phyloP scores from a whole-genome alignment of 64 coral and sea anemone genomes.

The Astreopora myriophthalma region DNA sequence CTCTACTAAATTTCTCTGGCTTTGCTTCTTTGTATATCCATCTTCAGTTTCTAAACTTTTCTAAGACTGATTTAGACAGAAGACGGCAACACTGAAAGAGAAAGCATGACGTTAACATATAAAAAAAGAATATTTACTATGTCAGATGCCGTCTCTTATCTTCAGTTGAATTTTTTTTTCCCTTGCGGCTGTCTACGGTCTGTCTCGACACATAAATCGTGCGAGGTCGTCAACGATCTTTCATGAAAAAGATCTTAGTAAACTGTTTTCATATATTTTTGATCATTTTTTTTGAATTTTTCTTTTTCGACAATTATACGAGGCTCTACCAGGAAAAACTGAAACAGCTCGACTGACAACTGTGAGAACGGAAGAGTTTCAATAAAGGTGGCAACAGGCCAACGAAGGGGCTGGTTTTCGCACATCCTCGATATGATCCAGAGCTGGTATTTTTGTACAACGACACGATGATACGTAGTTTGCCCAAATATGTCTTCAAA shows the following conservation, averaged over 20 bases:
- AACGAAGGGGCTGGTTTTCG: not conserved
- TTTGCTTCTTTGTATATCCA: too few relatives aligned
- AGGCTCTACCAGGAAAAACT: too few relatives aligned
- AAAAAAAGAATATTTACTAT: not conserved
- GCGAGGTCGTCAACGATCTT: not conserved
- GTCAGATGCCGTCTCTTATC: not conserved
- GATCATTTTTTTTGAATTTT: not conserved
- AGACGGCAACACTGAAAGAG: too few relatives aligned
- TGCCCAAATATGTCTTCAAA: not conserved
- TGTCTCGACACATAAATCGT: not conserved
- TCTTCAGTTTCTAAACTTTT: too few relatives aligned
- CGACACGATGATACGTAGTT: too few relatives aligned
- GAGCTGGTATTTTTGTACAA: not conserved
- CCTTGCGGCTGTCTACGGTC: not conserved
- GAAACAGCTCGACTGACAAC: not conserved
- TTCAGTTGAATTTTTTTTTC: not conserved
- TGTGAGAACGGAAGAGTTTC: not conserved
- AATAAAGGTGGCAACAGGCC: conserved; percentile 8
- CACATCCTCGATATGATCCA: not conserved
- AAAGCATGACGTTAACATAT: too few relatives aligned
- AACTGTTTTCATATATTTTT: not conserved
- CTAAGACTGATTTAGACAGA: too few relatives aligned
- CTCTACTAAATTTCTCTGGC: too few relatives aligned
- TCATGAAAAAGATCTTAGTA: not conserved
- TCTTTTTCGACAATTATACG: not conserved